These are phyloP conservation scores for Chirona hameri DNA, from an alignment of 2,888 invertebrate species.

Conservation along the genomic window DNA sequence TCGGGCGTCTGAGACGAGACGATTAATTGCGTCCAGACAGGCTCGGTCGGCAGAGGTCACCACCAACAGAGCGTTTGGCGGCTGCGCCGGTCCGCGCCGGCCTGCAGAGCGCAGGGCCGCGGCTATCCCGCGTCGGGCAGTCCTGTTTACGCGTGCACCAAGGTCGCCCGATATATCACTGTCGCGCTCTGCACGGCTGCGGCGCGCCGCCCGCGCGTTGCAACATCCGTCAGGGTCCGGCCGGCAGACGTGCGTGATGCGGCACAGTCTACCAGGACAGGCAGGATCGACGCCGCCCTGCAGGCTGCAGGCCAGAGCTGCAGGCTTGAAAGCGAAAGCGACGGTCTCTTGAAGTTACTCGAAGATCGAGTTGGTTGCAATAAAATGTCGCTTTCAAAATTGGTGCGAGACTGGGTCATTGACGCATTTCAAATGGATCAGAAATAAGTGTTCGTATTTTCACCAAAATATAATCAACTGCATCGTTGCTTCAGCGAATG, in stretches of 20 bases:
- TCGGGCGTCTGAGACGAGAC: too few species aligned
- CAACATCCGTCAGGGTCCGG: too few species aligned
- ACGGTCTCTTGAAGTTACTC: not conserved
- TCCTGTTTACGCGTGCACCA: conserved; percentile 1
- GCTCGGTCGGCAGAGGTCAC: not conserved
- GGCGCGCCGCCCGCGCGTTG: too few species aligned
- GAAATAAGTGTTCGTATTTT: too few species aligned
- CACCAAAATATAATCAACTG: too few species aligned
- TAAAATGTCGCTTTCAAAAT: too few species aligned
- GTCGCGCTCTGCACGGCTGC: not conserved
- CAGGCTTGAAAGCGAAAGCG: not conserved
- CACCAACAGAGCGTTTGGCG: not conserved
- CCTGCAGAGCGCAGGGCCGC: not conserved
- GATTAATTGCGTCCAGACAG: not conserved
- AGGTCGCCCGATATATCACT: conserved; percentile 12
- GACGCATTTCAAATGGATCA: too few species aligned
- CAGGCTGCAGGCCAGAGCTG: not conserved
- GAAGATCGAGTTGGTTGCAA: too few species aligned
- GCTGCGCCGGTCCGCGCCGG: not conserved
- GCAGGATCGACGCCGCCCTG: not conserved
- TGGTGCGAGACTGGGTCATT: too few species aligned
- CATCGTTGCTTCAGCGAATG: too few species aligned
- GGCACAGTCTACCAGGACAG: not conserved
- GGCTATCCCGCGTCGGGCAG: not conserved
- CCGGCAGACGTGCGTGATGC: not conserved